phyloP scores from a whole-genome alignment of 2,113 vertebrate species.

The Numenius arquata region DNA sequence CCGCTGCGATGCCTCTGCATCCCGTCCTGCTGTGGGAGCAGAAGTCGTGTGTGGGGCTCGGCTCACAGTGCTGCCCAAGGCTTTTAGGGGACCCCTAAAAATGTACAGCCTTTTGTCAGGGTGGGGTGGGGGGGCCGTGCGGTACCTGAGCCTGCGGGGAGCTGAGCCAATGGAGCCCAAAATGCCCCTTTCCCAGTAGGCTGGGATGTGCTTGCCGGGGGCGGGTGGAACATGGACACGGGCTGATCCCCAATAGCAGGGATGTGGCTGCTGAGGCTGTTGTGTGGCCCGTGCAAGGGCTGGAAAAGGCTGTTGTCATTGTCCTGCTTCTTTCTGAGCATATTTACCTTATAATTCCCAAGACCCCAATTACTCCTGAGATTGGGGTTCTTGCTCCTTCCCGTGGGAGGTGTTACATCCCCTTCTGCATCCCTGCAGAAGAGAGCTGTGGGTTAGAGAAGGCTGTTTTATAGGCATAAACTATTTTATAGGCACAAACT shows the following conservation, averaged over 20 bases:
- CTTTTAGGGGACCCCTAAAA: not conserved
- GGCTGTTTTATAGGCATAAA: not conserved
- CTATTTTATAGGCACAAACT: not conserved
- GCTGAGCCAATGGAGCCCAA: not conserved
- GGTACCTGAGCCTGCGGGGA: fast-evolving
- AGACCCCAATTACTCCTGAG: not conserved
- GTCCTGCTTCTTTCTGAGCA: not conserved
- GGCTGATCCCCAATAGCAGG: not conserved
- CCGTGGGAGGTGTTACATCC: not conserved
- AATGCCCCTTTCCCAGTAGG: not conserved
- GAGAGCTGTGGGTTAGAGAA: not conserved
- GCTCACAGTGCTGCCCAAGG: not conserved
- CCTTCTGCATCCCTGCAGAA: not conserved
- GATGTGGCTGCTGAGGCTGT: not conserved
- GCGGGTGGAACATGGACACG: not conserved
- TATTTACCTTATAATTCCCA: not conserved
- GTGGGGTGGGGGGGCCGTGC: not conserved
- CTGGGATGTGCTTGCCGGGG: not conserved
- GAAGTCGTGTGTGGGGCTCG: fast-evolving
- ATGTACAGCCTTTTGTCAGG: fast-evolving
- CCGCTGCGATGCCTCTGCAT: not conserved
- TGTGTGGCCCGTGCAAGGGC: not conserved
- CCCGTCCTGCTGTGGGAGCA: fast-evolving
- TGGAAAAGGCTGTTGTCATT: not conserved
- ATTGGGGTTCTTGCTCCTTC: not conserved